These are phyloP conservation scores for Megalonaias nervosa DNA, from an alignment of 1,140 invertebrate species.

Conservation along the genomic window DNA sequence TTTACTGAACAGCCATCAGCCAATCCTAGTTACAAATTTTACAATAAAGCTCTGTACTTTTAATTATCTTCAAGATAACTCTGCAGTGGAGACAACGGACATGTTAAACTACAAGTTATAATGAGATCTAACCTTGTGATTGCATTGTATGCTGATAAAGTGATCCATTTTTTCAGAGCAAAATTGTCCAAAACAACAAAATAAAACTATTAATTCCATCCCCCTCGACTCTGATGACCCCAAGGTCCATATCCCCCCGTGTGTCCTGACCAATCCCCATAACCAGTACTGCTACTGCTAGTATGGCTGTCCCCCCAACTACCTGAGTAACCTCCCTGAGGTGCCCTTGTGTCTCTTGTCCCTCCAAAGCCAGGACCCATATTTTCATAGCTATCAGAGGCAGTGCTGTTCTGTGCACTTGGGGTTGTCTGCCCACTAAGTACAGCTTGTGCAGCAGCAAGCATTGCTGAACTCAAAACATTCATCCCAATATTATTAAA, in stretches of 20 bases:
- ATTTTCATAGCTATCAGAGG: slow-evolving; percentile 21
- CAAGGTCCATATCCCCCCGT: background rate
- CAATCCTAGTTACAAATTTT: too few species aligned
- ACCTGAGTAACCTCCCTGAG: background rate
- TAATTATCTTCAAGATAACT: too few species aligned
- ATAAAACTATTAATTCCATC: too few species aligned
- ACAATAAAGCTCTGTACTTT: too few species aligned
- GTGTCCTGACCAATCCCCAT: slow-evolving; percentile 10
- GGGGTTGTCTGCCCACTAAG: background rate
- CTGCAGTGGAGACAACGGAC: too few species aligned
- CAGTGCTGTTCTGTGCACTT: slow-evolving; percentile 12
- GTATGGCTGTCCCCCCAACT: background rate
- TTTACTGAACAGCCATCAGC: too few species aligned
- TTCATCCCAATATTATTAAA: slow-evolving; percentile 38
- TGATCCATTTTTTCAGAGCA: too few species aligned
- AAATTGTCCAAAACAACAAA: too few species aligned
- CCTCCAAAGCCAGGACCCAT: slow-evolving; percentile 35
- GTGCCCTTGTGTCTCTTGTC: slow-evolving; percentile 16
- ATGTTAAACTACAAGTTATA: too few species aligned
- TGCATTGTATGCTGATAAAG: too few species aligned
- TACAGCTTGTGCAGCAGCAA: slow-evolving; percentile 34
- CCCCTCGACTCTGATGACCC: too few species aligned
- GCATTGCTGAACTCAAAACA: slow-evolving; percentile 32
- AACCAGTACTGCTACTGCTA: background rate
- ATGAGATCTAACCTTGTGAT: too few species aligned